Base-by-base conservation (phyloP, 2,797 vertebrate species). In the Sternarchorhynchus goeldii region DNA sequence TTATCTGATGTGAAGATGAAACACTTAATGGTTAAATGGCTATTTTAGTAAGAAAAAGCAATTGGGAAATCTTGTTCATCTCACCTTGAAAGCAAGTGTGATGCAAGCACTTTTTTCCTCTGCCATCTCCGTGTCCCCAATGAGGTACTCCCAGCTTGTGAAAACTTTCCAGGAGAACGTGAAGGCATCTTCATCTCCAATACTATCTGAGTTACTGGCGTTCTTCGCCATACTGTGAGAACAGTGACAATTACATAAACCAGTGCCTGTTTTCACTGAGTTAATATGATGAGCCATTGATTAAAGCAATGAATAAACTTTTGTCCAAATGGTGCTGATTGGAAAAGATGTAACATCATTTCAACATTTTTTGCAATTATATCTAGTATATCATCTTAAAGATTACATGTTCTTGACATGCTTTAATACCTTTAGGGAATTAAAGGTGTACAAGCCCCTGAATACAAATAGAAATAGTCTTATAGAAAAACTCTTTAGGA, bases 111-210 rank as follows among this genome's bases (percentile, higher is more conserved):
- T 95, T 66, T 95, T 96, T 89, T 94, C 96, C 89, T 96, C 95
- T 0, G 95, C 95, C 0, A 95, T 95, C 85, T 96, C 95, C 18
- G 95, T 92, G 77, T 96, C 96, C 83, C 95, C 95, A 3, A 96
- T 96, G 83, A 96, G 91, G 85, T 95, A 96, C 85, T 96, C 95
- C 95, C 95, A 96, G 88, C 95, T 99, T 81, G 97, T 99, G 91
- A 99, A 99, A 94, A 98, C 95, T 88, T 98, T 99, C 94, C 95
- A 98, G 89, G 94, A 94, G 86, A 99, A 99, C 55, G 92, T 93
- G 87, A 96, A 99, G 64, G 93, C 93, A 0, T 93, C 90, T n/a
- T 93, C 96, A 0, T 96, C 96, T 0, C 87, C 95, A 0, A 97
- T 96, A 0, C 94, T 91, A 0, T 95, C 95, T 75, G 90, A 94